Conservation (phyloP, 2,888 invertebrate genomes). For the Chouioia cunea region DNA sequence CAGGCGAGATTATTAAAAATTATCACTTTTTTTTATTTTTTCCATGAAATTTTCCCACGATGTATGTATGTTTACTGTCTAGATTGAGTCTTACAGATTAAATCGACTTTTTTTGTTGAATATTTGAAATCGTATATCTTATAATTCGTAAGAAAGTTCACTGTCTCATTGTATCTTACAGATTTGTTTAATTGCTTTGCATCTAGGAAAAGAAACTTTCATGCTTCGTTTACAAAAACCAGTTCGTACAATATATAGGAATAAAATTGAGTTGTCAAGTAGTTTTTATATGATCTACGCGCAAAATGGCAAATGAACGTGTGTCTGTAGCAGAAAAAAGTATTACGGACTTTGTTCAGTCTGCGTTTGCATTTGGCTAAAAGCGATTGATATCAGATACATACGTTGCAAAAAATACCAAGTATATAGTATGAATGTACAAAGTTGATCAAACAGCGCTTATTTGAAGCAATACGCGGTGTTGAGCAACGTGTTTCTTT, state of each 20-base stretch:
- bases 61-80: conserved; percentile 24
- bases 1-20: conserved; percentile 43
- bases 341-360: conserved; percentile 1
- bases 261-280: conserved; percentile 47
- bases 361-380: conserved; percentile 4
- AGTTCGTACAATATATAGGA: conserved; percentile 43
- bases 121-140: conserved; percentile 27
- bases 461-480: no score
- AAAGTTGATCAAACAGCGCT: no score
- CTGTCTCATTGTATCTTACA: conserved; percentile 36
- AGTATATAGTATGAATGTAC: no score
- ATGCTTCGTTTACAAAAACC: conserved; percentile 47
- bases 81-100: conserved; percentile 41
- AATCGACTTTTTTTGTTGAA: conserved; percentile 29
- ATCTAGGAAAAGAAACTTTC: conserved; percentile 48
- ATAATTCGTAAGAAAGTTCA: conserved; percentile 45
- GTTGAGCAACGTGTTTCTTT: no score
- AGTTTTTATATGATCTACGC: conserved; percentile 12
- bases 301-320: conserved; percentile 39
- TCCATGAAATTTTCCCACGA: conserved; percentile 28
- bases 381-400: conserved; percentile 2
- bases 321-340: conserved; percentile 13
- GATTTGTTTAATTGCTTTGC: conserved; percentile 43
- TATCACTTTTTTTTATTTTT: conserved; percentile 21
- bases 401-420: no score